Evolutionary conservation across 2,888 invertebrate species (phyloP), one percentile per base, ranked within the genome.

Genomic region (Drosophila rellima): DNA sequence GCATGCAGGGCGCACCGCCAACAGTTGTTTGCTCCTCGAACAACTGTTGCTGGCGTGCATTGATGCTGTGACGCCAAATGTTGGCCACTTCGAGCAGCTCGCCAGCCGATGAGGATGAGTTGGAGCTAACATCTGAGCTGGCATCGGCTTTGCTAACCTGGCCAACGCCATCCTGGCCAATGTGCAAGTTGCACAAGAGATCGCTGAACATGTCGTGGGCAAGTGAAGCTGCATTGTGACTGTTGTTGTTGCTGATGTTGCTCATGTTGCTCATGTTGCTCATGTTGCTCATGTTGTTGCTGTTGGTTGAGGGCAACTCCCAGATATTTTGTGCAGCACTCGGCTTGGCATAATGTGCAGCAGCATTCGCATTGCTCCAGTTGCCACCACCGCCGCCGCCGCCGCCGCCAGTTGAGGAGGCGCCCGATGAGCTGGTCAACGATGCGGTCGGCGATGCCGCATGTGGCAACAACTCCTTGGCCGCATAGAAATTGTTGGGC

Each of bases 1-100:
- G 94, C 86, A 94, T 93, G 93, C 93, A 91, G 92, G 94, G 80
- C 47, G 76, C 81, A 26, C 78, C 81, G 4, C 83, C 87, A n/a
- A n/a, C n/a, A 55, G 57, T 70, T 20, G 52, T 26, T 26, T 26
- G 62, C 54, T 78, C 83, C 56, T 82, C 82, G 39, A 62, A 80
- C 35, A 82, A 39, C n/a, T 29, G 71, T 64, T 39, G 70, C 48
- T 76, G 63, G 11, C 75, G 74, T 47, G 70, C 52, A 31, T 47
- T 65, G 44, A 48, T 70, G 56, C 67, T 80, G 18, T 77, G 74
- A 13, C 86, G 80, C 88, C 87, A 88, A 23, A 89, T 89, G 42
- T 82, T 88, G 72, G 78, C 76, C 44, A 63, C 68, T 39, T 87
- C 85, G 2, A 85, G 70, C 35, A 84, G 60, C 42, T 87, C 74